Conservation (phyloP, 1,140 invertebrate genomes). For the Psix sp. region DNA sequence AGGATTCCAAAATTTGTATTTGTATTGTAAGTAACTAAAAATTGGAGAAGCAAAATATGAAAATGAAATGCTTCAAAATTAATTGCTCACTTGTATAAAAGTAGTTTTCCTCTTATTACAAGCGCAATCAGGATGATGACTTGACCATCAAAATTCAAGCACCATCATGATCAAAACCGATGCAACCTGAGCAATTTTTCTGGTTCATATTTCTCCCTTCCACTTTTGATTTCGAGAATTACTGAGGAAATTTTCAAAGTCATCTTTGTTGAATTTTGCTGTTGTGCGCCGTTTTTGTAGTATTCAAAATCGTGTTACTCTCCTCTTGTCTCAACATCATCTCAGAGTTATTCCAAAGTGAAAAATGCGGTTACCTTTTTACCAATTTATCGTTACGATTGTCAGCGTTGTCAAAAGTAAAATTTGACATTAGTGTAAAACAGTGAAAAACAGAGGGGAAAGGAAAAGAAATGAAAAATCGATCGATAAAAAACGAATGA, state of each 20-base stretch:
- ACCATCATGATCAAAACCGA: slow-evolving; percentile 22
- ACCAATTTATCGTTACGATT: slow-evolving; percentile 45
- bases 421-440: slow-evolving; percentile 7
- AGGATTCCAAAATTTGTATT: too few relatives aligned
- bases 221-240: slow-evolving; percentile 43
- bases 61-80: slow-evolving; percentile 7
- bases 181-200: slow-evolving; percentile 50
- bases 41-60: too few relatives aligned
- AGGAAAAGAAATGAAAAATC: not conserved
- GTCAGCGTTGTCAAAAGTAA: slow-evolving; percentile 25
- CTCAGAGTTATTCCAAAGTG: slow-evolving; percentile 55
- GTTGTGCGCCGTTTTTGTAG: slow-evolving; percentile 28
- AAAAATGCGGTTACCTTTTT: slow-evolving; percentile 49
- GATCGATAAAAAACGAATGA: not conserved
- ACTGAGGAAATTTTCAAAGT: slow-evolving; percentile 39
- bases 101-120: not conserved
- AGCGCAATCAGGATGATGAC: slow-evolving; percentile 22
- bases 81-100: slow-evolving; percentile 19
- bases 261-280: slow-evolving; percentile 49
- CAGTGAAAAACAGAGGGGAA: not conserved
- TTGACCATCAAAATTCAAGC: not conserved
- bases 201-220: slow-evolving; percentile 43
- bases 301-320: slow-evolving; percentile 39
- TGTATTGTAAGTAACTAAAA: too few relatives aligned
- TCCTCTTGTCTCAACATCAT: slow-evolving; percentile 31